phyloP scores from a whole-genome alignment of 2,113 vertebrate species.

The Manacus vitellinus region DNA sequence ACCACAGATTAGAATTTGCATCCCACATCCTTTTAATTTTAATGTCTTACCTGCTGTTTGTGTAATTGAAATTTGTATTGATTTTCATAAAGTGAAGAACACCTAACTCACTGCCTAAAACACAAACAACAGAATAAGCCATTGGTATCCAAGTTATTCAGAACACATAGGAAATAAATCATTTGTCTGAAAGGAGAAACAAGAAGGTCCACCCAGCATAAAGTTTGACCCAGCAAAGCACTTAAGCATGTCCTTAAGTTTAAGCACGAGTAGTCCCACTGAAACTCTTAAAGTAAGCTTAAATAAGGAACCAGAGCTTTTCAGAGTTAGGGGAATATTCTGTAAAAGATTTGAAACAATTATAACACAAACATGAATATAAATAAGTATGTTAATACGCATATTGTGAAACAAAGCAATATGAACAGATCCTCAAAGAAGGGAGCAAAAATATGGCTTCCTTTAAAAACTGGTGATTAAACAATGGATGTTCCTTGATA shows the following conservation, averaged over 20 bases:
- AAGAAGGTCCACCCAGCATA: neutral
- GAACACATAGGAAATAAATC: neutral
- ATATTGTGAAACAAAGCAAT: neutral
- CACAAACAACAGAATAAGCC: constrained; percentile 3
- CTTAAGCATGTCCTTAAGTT: neutral
- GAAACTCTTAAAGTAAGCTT: neutral
- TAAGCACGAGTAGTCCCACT: neutral
- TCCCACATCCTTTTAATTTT: constrained; percentile 23
- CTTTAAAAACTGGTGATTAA: neutral
- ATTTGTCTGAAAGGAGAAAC: constrained; percentile 6
- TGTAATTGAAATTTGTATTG: constrained; percentile 37
- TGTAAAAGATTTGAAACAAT: neutral
- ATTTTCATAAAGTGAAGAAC: constrained; percentile 36
- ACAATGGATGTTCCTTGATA: neutral
- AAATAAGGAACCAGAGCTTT: neutral
- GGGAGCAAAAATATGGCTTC: neutral
- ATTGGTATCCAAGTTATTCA: neutral
- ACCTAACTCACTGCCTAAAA: neutral
- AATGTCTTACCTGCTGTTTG: constrained; percentile 2
- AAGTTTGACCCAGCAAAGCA: neutral
- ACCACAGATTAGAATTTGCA: neutral
- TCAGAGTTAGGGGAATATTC: neutral
- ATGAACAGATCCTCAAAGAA: neutral
- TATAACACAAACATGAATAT: neutral
- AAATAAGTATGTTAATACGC: neutral